These are phyloP conservation scores for Tympanuchus pallidicinctus DNA, from an alignment of 2,113 vertebrate genomes.

Conservation along the genomic window DNA sequence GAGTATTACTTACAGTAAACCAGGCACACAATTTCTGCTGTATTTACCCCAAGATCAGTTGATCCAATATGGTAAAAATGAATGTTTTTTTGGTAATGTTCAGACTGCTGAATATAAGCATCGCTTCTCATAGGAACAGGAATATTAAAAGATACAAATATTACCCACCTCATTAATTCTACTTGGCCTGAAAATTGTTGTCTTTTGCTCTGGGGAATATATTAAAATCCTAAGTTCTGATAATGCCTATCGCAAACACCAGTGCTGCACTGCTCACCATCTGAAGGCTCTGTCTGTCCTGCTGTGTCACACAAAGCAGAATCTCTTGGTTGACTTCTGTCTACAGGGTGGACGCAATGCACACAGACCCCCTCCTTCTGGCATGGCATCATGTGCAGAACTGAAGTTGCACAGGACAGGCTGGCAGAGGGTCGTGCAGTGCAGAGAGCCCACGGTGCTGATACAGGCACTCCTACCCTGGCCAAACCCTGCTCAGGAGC, in stretches of 20 bases:
- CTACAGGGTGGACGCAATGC: not conserved
- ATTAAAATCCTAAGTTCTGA: not conserved
- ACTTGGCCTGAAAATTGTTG: conserved; percentile 11
- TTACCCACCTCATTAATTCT: not conserved
- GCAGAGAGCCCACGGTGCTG: not conserved
- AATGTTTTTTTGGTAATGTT: not conserved
- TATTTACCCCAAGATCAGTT: not conserved
- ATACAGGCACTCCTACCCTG: accelerated
- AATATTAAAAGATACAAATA: not conserved
- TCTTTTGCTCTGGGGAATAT: not conserved
- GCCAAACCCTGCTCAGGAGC: not conserved
- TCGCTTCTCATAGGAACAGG: not conserved
- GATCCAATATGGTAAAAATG: not conserved
- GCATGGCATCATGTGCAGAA: not conserved
- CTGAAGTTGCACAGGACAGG: not conserved
- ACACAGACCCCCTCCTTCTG: not conserved
- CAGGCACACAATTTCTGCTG: not conserved
- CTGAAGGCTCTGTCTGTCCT: not conserved
- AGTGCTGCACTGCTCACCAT: not conserved
- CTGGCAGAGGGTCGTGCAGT: accelerated
- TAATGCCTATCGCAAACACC: not conserved
- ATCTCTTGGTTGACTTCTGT: not conserved
- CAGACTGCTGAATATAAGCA: not conserved
- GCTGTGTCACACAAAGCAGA: not conserved
- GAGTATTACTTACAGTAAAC: not conserved